Base-by-base conservation (phyloP, 2,888 invertebrate species). In the Thereva unica region DNA sequence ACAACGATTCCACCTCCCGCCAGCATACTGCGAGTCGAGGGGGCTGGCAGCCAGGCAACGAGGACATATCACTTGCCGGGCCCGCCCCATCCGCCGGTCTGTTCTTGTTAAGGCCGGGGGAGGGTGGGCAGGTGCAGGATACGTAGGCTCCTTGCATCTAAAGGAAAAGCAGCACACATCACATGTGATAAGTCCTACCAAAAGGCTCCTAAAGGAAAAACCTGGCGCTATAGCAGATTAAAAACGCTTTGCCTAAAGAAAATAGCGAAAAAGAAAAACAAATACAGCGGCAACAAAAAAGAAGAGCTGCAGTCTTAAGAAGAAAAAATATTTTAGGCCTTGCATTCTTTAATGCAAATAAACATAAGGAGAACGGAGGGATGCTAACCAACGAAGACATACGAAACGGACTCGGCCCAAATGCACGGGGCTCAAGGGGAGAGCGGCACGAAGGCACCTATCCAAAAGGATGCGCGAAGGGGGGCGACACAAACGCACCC, bases 341-440 rank as follows among this genome's bases (percentile, higher is more conserved):
- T 61, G 57, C 66, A 63, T 68, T 66, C 55, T 66, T 66, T 63
- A 68, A 66, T 68, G 68, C 66, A 68, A 68, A 68, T 66, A 68
- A 68, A 50, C 55, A n/a, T 42, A 9, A 50, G 56, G 56, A 37
- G 49, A 56, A 34, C n/a, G 10, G 54, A 49, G 12, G 47, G n/a
- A 55, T 38, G 44, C 54, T 35, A 10, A 45, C 49, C 34, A 57
- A 44, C 35, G 35, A 41, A 37, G 42, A 57, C 37, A 57, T 10
- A 50, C 35, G 23, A 4, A 12, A 52, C 34, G n/a, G 23, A 34
- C 44, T 47, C 12, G 34, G 52, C 10, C 53, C 45, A n/a, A 47
- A 44, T 10, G 42, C 7, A n/a, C 23, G 35, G 41, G 8, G 49
- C 49, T 40, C 50, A 44, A 40, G 7, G 44, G 54, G 45, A 37